Evolutionary conservation across 2,113 vertebrate species (phyloP), one percentile per base, ranked within the genome.

Genomic region (Spheniscus mendiculus): DNA sequence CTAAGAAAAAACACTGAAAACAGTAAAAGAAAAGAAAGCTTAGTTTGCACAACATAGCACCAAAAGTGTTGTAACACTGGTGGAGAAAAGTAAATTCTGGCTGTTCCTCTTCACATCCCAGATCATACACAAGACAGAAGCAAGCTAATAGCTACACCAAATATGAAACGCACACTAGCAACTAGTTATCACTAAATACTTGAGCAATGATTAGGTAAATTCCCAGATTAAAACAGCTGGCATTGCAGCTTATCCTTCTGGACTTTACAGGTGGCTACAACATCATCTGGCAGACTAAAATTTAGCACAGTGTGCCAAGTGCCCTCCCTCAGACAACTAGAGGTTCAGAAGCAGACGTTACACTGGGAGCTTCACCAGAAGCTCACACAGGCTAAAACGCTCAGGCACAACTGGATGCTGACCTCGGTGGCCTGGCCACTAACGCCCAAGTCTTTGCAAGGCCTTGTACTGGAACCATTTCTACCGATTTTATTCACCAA

Each of bases 401-500:
- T 58, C 3, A 3, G 55, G 25, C 36, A 56, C 6, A 0, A 34
- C 55, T 63, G 27, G 36, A 42, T 55, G 25, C 30, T 3, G 3
- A n/a, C 20, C 47, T n/a, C 17, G 0, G 26, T 4, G 25, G 9
- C 23, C 38, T 15, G 12, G 22, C 55, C n/a, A 66, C 26, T 42
- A 55, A 50, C 9, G 15, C 14, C 32, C 3, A 2, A 17, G 27
- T 3, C 44, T 38, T 44, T 29, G 23, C 38, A 58, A 82, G 19
- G 30, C 69, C 50, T 74, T 27, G 36, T 45, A 22, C 6, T 2
- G 3, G 8, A 69, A 27, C 8, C 0, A 0, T 11, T 40, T 32
- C 29, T 45, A 29, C 34, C 0, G 2, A 45, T 65, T 23, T 23
- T 36, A 47, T 82, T 47, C 50, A 40, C 49, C 42, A 32, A 3